These are phyloP conservation scores for Eupithecia inturbata DNA, from an alignment of 2,888 invertebrate genomes.

Conservation along the genomic window DNA sequence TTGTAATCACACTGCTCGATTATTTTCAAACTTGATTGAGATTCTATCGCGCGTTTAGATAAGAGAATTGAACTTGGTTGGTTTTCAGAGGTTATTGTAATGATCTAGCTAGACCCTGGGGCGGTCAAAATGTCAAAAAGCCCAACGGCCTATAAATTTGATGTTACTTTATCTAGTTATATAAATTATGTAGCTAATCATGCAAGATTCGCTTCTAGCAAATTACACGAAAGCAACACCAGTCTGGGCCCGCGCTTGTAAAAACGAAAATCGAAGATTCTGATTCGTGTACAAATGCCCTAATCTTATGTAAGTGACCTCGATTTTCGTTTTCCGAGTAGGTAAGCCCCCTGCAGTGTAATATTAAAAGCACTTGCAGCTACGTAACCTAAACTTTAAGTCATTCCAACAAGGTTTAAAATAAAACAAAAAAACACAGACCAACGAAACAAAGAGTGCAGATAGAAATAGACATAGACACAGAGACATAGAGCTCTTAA, in stretches of 20 bases:
- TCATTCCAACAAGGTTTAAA: not conserved
- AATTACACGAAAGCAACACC: constrained; percentile 1
- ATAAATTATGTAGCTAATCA: not conserved
- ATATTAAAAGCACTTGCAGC: constrained; percentile 5
- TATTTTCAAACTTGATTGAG: not conserved
- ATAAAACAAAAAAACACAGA: constrained; percentile 24
- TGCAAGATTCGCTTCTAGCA: not conserved
- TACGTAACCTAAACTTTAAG: not conserved
- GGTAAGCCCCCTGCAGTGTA: not conserved
- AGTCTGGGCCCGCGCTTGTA: not conserved
- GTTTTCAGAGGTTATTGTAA: too few relatives aligned
- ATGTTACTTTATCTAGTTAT: not conserved
- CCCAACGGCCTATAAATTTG: not conserved
- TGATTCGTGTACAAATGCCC: not conserved
- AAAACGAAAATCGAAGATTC: not conserved
- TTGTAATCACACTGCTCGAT: not conserved
- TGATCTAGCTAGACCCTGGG: too few relatives aligned
- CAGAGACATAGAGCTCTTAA: constrained; percentile 38
- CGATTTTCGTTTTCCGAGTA: not conserved
- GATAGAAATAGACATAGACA: constrained; percentile 46
- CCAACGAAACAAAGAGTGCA: constrained; percentile 40
- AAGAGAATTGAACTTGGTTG: too few relatives aligned
- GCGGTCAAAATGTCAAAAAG: not conserved
- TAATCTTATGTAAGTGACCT: not conserved
- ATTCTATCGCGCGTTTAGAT: too few relatives aligned